Evolutionary conservation across 2,797 vertebrate species (phyloP).

Genomic region (Gila robusta): DNA sequence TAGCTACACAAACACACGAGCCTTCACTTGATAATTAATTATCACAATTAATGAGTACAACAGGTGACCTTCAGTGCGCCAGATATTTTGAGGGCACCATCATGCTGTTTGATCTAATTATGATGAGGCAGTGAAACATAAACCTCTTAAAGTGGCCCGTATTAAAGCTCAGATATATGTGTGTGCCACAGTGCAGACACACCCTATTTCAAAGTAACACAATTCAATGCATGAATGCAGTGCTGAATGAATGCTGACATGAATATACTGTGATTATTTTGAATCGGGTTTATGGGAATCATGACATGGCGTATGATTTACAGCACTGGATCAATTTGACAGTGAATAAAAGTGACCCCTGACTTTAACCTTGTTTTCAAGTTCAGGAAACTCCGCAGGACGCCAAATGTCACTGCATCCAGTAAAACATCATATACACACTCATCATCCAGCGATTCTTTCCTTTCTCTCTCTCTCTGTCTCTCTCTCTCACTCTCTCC

Average conservation of each 20-base stretch:
- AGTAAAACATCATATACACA: slow-evolving; percentile 53
- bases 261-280: not conserved
- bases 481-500: not conserved
- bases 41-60: slow-evolving; percentile 29
- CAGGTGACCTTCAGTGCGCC: not conserved
- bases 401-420: slow-evolving; percentile 60
- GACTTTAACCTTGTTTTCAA: slow-evolving; percentile 60
- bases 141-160: slow-evolving; percentile 10
- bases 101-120: slow-evolving; percentile 26
- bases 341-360: slow-evolving; percentile 62
- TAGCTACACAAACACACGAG: not conserved
- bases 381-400: slow-evolving; percentile 65
- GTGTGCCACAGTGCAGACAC: slow-evolving; percentile 15
- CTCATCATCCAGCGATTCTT: slow-evolving; percentile 45
- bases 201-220: slow-evolving; percentile 3
- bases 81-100: slow-evolving; percentile 4
- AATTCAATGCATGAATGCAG: not conserved
- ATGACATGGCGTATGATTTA: not conserved
- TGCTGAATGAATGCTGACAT: not conserved
- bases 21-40: not conserved
- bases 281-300: not conserved
- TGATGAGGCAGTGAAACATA: not conserved
- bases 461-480: slow-evolving; percentile 18
- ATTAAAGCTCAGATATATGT: not conserved
- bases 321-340: slow-evolving; percentile 38